Percentiles rank a stretch among this genome's conserved stretches.
phyloP scores from a whole-genome alignment of 2,888 invertebrate species.

The Oscheius myriophilus region DNA sequence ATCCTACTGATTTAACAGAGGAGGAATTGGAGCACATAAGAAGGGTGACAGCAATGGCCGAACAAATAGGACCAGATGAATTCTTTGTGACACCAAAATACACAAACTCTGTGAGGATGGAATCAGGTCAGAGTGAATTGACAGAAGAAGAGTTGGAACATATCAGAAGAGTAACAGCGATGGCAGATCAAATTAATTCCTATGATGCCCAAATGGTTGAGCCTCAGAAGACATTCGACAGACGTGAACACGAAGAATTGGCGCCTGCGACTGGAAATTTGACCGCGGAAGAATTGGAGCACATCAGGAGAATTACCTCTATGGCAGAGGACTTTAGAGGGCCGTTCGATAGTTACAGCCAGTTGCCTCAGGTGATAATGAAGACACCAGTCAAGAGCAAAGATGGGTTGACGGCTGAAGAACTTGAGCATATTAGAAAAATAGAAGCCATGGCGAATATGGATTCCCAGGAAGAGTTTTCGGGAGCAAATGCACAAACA shows the following conservation, averaged over 20 bases:
- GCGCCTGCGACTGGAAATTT: too few species aligned
- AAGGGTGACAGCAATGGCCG: slow-evolving; percentile 43
- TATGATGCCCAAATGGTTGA: too few species aligned
- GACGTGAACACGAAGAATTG: too few species aligned
- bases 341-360: too few species aligned
- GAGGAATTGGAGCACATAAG: slow-evolving; percentile 49
- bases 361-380: slow-evolving; percentile 4
- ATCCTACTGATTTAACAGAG: slow-evolving; percentile 9
- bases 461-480: background rate
- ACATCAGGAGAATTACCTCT: slow-evolving; percentile 37
- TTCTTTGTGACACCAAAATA: background rate
- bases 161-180: slow-evolving; percentile 50
- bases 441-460: slow-evolving; percentile 29
- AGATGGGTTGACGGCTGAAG: slow-evolving; percentile 26
- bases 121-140: slow-evolving; percentile 17
- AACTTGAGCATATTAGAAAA: slow-evolving; percentile 28
- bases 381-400: background rate
- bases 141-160: slow-evolving; percentile 62
- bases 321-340: slow-evolving; percentile 35
- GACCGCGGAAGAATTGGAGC: slow-evolving; percentile 55
- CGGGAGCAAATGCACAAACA: too few species aligned
- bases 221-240: too few species aligned
- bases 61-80: slow-evolving; percentile 1
- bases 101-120: background rate
- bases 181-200: too few species aligned